Base-by-base conservation (phyloP, 2,797 vertebrate genomes). In the Iguana delicatissima region DNA sequence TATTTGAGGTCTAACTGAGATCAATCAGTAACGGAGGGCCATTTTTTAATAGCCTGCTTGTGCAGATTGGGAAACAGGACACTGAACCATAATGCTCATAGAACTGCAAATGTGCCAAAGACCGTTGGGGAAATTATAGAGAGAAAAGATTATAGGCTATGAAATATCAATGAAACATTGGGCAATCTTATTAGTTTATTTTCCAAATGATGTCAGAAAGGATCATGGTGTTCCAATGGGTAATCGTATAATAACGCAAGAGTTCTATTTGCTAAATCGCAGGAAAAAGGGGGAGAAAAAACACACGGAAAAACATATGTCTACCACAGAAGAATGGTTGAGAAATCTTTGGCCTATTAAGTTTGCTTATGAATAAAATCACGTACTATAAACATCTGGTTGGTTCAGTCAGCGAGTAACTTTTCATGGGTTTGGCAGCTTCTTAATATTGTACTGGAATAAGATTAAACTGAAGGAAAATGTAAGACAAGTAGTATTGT, bases 401-500 rank as follows among this genome's bases (percentile, higher is more conserved):
- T 64, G n/a, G 46, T 84, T 84, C 42, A 8, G 42, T 64, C 42
- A 13, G 69, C 46, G 46, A 9, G 29, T 55, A 77, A 18, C 24
- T 13, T 55, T 77, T 79, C 73, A 38, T 24, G 55, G 46, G 8
- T 67, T 55, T 80, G 77, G 77, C 59, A 67, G 42, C 29, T 64
- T 69, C 32, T 85, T 22, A 42, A 64, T 67, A 52, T 85, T 55
- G 29, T 52, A 18, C 29, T 79, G 62, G 59, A 69, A 55, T 89
- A 42, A 89, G 82, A 69, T 85, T 69, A 85, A 67, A n/a, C 52
- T 18, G 76, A 42, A 57, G 35, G 42, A 85, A 84, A 67, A 89
- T 84, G 84, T 79, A 32, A 85, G 73, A 79, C 76, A 85, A 89
- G 83, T 67, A 85, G 88, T 52, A 13, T 69, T 89, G 82, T 79